These are phyloP conservation scores for Chascanopsetta lugubris DNA, from an alignment of 2,113 vertebrate species.

Conservation along the genomic window DNA sequence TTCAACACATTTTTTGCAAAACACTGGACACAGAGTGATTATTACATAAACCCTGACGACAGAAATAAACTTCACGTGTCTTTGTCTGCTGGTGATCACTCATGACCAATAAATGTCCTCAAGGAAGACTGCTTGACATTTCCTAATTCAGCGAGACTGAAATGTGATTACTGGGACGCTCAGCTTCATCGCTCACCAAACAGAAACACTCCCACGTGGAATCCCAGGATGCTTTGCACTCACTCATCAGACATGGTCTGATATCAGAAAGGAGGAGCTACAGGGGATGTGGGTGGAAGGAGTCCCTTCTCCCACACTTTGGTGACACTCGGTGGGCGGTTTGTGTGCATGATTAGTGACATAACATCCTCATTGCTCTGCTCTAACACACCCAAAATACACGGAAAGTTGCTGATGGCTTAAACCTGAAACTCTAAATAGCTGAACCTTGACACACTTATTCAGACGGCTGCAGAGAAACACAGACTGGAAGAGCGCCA, in stretches of 20 bases:
- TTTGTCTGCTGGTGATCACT: neutral
- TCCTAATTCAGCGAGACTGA: slow-evolving; percentile 32
- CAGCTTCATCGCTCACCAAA: slow-evolving; percentile 35
- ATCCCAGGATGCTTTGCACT: slow-evolving; percentile 56
- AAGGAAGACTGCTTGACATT: slow-evolving; percentile 4
- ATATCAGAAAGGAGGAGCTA: slow-evolving; percentile 70
- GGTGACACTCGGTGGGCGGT: neutral
- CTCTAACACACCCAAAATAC: slow-evolving; percentile 1
- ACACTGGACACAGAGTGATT: neutral
- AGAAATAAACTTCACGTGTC: neutral
- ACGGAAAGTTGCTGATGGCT: neutral
- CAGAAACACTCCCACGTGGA: slow-evolving; percentile 44
- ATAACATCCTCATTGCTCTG: slow-evolving; percentile 10
- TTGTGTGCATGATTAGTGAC: slow-evolving; percentile 12
- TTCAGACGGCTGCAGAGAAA: neutral
- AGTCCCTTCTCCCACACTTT: slow-evolving; percentile 32
- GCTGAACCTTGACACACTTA: slow-evolving; percentile 1
- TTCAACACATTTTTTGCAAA: neutral
- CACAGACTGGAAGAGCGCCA: neutral
- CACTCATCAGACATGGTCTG: slow-evolving; percentile 73
- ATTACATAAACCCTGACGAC: neutral
- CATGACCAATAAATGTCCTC: slow-evolving; percentile 10
- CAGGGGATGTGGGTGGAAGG: slow-evolving; percentile 40
- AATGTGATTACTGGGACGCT: slow-evolving; percentile 29
- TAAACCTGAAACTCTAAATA: neutral